A percentile compares a stretch with the other conserved stretches of the same genome.
Evolutionary conservation across 2,888 invertebrate species (phyloP).

Genomic region (Gisinianus flammeolus): DNA sequence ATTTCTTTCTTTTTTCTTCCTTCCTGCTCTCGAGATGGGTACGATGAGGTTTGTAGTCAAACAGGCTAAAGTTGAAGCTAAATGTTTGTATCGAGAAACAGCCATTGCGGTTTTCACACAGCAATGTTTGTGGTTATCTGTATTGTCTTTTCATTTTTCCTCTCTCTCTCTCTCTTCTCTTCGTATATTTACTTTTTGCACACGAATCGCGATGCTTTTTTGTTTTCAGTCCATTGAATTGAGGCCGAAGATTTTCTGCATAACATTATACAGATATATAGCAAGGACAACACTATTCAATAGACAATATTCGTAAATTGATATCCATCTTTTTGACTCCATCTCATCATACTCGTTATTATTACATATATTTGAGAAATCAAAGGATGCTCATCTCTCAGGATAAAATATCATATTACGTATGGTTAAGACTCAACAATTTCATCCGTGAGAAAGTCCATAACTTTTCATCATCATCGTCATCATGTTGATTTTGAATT

Average conservation of each 20-base stretch:
- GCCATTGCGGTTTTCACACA: background rate
- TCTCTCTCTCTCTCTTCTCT: background rate
- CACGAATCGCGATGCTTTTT: background rate
- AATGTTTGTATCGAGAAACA: background rate
- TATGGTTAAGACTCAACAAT: too few species aligned
- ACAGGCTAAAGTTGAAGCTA: background rate
- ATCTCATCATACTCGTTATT: too few species aligned
- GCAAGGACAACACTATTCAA: too few species aligned
- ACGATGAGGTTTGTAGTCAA: background rate
- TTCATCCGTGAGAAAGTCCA: too few species aligned
- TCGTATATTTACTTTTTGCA: background rate
- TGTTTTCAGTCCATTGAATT: constrained; percentile 21
- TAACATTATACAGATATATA: background rate
- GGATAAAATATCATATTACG: too few species aligned
- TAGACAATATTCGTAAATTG: too few species aligned
- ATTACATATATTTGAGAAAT: too few species aligned
- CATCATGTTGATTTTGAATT: too few species aligned
- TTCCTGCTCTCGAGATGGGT: background rate
- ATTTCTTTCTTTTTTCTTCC: background rate
- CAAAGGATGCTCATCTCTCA: too few species aligned
- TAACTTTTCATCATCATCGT: too few species aligned
- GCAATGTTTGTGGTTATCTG: background rate
- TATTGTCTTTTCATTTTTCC: background rate
- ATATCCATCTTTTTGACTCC: too few species aligned
- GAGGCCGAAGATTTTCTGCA: background rate